Evolutionary conservation across 2,888 invertebrate species (phyloP).

Genomic region (Tortricodes alternella): DNA sequence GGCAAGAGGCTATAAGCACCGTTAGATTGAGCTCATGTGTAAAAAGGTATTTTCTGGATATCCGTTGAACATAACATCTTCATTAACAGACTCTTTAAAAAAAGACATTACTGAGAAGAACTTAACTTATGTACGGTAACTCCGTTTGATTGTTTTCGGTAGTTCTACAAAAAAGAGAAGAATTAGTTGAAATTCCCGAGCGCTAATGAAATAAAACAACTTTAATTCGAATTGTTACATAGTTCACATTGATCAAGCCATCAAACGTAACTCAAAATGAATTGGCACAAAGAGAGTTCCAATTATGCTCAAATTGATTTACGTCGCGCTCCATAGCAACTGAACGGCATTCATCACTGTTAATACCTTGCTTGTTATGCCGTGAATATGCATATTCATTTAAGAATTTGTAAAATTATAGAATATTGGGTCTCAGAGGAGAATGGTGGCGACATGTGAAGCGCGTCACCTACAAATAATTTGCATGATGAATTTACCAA

Average conservation of each 20-base stretch:
- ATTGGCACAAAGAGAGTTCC: constrained; percentile 21
- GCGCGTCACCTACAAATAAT: too few species aligned
- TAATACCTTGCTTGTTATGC: constrained; percentile 37
- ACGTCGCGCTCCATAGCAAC: constrained; percentile 34
- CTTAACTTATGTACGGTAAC: too few species aligned
- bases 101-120: too few species aligned
- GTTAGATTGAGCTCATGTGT: background rate
- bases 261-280: constrained; percentile 6
- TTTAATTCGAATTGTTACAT: background rate
- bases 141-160: too few species aligned
- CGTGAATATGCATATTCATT: constrained; percentile 24
- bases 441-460: too few species aligned
- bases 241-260: background rate
- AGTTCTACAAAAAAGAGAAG: too few species aligned
- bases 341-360: constrained; percentile 40
- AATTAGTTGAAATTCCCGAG: background rate
- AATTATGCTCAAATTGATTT: constrained; percentile 32
- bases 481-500: too few species aligned
- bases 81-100: background rate
- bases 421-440: too few species aligned
- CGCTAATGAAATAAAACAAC: background rate
- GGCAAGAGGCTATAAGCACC: background rate
- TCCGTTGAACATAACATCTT: background rate
- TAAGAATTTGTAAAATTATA: background rate
- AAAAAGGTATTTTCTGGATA: background rate